Base-by-base conservation (phyloP, 64 coral and sea anemone genomes). In the Exaiptasia diaphana region DNA sequence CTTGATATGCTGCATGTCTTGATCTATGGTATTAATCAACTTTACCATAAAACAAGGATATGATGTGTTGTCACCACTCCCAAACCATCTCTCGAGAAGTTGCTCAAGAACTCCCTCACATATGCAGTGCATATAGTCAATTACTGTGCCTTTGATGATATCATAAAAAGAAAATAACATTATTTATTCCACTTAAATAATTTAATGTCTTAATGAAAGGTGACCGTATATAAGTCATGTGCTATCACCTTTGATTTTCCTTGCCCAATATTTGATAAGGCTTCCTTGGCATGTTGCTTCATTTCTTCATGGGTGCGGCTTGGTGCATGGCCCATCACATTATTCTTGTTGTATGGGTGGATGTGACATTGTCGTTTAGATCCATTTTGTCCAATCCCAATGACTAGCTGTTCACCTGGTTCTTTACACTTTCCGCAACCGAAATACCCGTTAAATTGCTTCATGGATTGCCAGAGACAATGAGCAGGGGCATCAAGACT, bases 81-180 rank as follows among this genome's bases (percentile, higher is more conserved):
- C 44, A 48, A 82, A 82, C 79, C 79, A 82, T 54, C n/a, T 56
- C 12, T 73, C 67, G 1, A 84, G 17, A 14, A 71, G 68, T 15
- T 84, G 81, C 5, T 83, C 64, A 1, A 82, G 60, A 5, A 82
- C 79, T 21, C 62, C 79, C 31, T 82, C 79, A 53, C 79, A 82
- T 52, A 82, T 37, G 45, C 79, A 82, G 64, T 82, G 79, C 79
- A 82, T 82, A 41, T 82, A 82, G 26, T 82, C 79, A 40, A 83
- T 55, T n/a, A 46, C 62, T 69, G 80, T 83, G 13, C 80, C 64
- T 69, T 32, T 45, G 23, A 70, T 54, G 4, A 83, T 41, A 13
- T 65, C 13, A 28, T 4, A 65, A 13, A 26, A 3, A 56, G 27
- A 21, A 2, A 4, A 21, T 25, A 4, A 25, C 11, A 56, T 13